Base-by-base conservation (phyloP, 1,140 invertebrate genomes). In the Hormaphis cornu region DNA sequence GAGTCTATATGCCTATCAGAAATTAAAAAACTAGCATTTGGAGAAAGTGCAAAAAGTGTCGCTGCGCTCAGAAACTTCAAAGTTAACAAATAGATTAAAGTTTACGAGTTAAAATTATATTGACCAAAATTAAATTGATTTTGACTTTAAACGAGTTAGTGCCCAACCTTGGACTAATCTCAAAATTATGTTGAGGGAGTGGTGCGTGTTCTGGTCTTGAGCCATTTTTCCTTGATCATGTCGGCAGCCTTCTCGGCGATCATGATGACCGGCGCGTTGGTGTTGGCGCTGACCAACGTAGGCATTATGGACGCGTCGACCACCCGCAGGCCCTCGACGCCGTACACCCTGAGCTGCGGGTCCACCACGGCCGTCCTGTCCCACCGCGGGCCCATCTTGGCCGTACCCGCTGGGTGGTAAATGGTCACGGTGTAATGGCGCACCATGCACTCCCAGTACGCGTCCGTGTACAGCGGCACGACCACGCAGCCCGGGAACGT, bases 301-400 rank as follows among this genome's bases (percentile, higher is more conserved):
- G 90, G 90, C 87, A 93, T 89, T 3, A n/a, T n/a, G n/a, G n/a
- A n/a, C n/a, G n/a, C n/a, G n/a, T n/a, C n/a, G n/a, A n/a, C n/a
- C n/a, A n/a, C 90, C 8, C 91, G 80, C 6, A 93, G 76, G 1
- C 88, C 88, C 70, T 83, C 82, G 0, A 93, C 79, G 1, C 90
- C 90, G 72, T 91, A 89, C 3, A 93, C 90, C 59, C 84, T 80
- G 0, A 93, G 78, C 74, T 90, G 83, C 14, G 88, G 85, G 78
- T 95, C 93, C 0, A 96, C 93, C 0, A 96, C 94, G 0, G 92
- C 90, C 8, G 86, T 84, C 9, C 83, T 80, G 76, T 94, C 91
- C 83, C 86, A 88, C 56, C 86, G 85, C 0, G 89, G 88, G 0
- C 93, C 94, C 94, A 97, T 97, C 77, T 93, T 95, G 61, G 89